Evolutionary conservation across 2,888 invertebrate genomes (phyloP).

Genomic region (Antheraea yamamai): DNA sequence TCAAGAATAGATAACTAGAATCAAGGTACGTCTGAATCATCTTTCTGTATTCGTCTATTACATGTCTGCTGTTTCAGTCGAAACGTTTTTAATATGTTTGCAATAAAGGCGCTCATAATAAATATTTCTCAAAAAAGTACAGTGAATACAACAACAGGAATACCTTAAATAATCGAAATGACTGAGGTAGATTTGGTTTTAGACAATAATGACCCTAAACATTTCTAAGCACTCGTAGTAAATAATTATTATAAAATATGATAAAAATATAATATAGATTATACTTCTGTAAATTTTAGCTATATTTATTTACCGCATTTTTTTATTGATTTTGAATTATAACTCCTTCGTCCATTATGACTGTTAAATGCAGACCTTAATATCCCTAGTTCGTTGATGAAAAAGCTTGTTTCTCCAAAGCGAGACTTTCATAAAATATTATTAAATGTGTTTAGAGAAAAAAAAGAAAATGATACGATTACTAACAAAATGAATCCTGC

Average conservation of each 20-base stretch:
- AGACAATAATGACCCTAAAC: not conserved
- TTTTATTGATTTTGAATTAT: not conserved
- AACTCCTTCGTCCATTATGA: not conserved
- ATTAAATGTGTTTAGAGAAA: not conserved
- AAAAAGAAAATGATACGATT: not conserved
- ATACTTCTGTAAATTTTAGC: not conserved
- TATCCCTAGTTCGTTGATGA: not conserved
- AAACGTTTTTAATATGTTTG: too few species aligned
- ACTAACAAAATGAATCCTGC: not conserved
- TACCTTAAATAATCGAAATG: too few species aligned
- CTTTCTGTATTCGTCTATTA: too few species aligned
- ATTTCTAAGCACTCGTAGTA: not conserved
- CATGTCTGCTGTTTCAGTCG: too few species aligned
- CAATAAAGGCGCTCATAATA: too few species aligned
- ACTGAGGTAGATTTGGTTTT: not conserved
- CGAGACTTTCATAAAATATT: not conserved
- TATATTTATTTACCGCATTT: not conserved
- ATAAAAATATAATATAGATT: not conserved
- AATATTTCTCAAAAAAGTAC: too few species aligned
- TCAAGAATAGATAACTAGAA: too few species aligned
- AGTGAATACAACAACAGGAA: too few species aligned
- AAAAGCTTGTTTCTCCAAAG: not conserved
- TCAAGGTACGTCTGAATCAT: too few species aligned
- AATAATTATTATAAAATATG: too few species aligned
- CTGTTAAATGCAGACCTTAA: not conserved